phyloP scores from a whole-genome alignment of 2,888 invertebrate species.

The Sinopyrophorus schimmeli region DNA sequence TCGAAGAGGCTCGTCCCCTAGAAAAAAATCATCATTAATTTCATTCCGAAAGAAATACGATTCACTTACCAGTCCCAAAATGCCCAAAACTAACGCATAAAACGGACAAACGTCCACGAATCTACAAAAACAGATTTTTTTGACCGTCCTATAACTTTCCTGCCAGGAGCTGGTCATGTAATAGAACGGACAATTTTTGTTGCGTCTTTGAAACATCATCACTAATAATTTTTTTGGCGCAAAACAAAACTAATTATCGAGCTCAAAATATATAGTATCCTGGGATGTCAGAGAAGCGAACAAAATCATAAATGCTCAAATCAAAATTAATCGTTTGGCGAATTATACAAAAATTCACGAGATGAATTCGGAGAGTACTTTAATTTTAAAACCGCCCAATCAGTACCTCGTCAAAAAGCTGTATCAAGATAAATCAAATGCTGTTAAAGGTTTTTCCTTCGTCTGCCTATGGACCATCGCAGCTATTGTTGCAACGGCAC shows the following conservation, averaged over 20 bases:
- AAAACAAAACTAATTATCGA: too few relatives aligned
- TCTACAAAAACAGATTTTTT: slow-evolving; percentile 42
- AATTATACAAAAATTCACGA: slow-evolving; percentile 13
- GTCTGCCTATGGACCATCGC: slow-evolving; percentile 46
- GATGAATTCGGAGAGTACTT: slow-evolving; percentile 43
- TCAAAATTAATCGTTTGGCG: slow-evolving; percentile 9
- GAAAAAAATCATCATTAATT: too few relatives aligned
- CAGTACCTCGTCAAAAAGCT: slow-evolving; percentile 8
- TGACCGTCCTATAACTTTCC: slow-evolving; percentile 39
- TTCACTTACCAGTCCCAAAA: slow-evolving; percentile 49
- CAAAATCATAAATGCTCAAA: slow-evolving; percentile 10
- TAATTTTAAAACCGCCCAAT: slow-evolving; percentile 41
- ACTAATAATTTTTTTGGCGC: too few relatives aligned
- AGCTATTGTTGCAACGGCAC: slow-evolving; percentile 44
- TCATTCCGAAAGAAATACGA: too few relatives aligned
- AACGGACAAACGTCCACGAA: slow-evolving; percentile 42
- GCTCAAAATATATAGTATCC: too few relatives aligned
- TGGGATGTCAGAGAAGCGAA: too few relatives aligned
- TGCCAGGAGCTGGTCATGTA: slow-evolving; percentile 9
- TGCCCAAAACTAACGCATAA: slow-evolving; percentile 47
- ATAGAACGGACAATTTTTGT: slow-evolving; percentile 41
- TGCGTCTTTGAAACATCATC: too few relatives aligned
- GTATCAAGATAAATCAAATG: slow-evolving; percentile 17
- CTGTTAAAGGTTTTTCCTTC: slow-evolving; percentile 22
- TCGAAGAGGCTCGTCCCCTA: slow-evolving; percentile 49